Conservation (phyloP, 1,140 invertebrate species). For the Pectinophora gossypiella region DNA sequence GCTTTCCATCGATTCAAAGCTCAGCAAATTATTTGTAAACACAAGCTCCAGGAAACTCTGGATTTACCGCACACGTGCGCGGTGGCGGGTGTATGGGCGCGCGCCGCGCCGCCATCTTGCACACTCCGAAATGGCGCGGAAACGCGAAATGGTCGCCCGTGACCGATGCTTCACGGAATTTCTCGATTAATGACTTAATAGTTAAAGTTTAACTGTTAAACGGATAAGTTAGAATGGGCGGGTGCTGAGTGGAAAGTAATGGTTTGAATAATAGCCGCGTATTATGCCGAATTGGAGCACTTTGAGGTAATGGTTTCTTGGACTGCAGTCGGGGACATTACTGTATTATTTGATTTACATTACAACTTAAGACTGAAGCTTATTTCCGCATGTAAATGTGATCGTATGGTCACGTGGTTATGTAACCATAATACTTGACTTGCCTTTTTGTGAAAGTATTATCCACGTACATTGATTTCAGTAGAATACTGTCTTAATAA, state of each 20-base stretch:
- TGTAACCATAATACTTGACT: too few species aligned
- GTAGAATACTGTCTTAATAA: too few species aligned
- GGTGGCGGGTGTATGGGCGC: slow-evolving; percentile 31
- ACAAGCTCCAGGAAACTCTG: slow-evolving; percentile 37
- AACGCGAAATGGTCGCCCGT: slow-evolving; percentile 36
- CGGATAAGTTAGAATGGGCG: slow-evolving; percentile 38
- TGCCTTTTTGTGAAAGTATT: too few species aligned
- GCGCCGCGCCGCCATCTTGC: slow-evolving; percentile 29
- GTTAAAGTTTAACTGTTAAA: slow-evolving; percentile 53
- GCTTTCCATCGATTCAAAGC: slow-evolving; percentile 38
- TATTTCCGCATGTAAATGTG: too few species aligned
- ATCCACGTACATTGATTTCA: too few species aligned
- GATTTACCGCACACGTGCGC: slow-evolving; percentile 47
- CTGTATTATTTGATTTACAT: too few species aligned
- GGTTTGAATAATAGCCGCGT: slow-evolving; percentile 36
- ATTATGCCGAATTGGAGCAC: slow-evolving; percentile 20
- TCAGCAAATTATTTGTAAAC: slow-evolving; percentile 52
- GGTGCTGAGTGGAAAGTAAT: slow-evolving; percentile 46
- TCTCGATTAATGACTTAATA: slow-evolving; percentile 55
- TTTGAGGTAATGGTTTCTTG: slow-evolving; percentile 5
- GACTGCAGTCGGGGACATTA: too few species aligned
- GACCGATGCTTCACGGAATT: slow-evolving; percentile 36
- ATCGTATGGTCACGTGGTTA: too few species aligned
- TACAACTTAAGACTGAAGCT: too few species aligned
- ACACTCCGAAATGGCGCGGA: slow-evolving; percentile 23